A percentile compares a stretch with the other conserved stretches of the same genome.
Evolutionary conservation across 2,888 invertebrate species (phyloP).

Genomic region (Tenthredo scrophulariae): DNA sequence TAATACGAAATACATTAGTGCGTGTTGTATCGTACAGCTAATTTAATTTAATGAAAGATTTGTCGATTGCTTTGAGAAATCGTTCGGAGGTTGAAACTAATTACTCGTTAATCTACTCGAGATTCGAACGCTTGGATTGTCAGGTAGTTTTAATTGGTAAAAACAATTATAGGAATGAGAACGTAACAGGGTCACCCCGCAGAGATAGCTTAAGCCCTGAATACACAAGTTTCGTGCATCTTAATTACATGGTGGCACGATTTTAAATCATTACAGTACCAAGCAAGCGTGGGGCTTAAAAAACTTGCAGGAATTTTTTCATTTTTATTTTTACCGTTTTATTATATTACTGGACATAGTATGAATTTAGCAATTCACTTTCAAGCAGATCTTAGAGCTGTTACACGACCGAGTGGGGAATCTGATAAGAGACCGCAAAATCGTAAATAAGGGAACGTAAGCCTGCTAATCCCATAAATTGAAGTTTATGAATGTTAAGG

Average conservation of each 20-base stretch:
- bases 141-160: conserved; percentile 23
- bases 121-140: background rate
- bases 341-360: background rate
- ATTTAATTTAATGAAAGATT: too few relatives aligned
- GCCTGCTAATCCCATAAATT: background rate
- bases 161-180: conserved; percentile 27
- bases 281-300: background rate
- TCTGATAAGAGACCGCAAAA: background rate
- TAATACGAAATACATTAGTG: background rate
- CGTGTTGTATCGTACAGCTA: background rate
- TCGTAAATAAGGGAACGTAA: background rate
- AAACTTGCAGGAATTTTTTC: background rate
- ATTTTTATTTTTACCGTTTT: background rate
- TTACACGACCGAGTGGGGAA: background rate
- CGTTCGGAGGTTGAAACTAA: background rate
- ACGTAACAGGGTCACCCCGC: background rate
- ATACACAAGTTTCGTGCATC: background rate
- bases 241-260: background rate
- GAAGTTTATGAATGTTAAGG: background rate
- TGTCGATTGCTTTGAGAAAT: background rate
- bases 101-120: background rate
- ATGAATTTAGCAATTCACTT: background rate
- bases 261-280: background rate
- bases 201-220: background rate
- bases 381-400: background rate